Base-by-base conservation (phyloP, 2,797 vertebrate species). In the Champsocephalus gunnari region DNA sequence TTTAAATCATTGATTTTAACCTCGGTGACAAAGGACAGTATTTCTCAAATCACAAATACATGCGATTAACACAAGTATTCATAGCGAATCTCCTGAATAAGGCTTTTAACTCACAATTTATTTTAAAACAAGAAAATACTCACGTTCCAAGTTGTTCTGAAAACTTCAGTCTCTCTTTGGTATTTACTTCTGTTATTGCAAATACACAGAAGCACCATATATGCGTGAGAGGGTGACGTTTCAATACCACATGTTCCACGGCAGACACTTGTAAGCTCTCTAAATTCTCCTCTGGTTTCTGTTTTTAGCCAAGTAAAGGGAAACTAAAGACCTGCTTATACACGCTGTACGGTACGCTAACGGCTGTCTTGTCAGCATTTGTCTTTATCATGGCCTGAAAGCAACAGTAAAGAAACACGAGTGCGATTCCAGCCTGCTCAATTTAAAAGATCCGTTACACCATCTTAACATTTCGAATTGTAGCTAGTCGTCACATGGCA, bases 331-430 rank as follows among this genome's bases (percentile, higher is more conserved):
- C 38, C 41, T 38, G 45, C 56, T 58, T 44, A 38, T 64, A 50
- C 41, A 6, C 14, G 0, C 2, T 45, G 21, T 5, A 10, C 4
- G 7, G 45, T 4, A 12, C 4, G 7, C 58, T 6, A 12, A 10
- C 4, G 3, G 50, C n/a, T 45, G 24, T 68, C 12, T 32, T 54
- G 50, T 80, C 74, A 73, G 17, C 21, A 28, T 75, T 61, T 34
- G 43, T 67, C 17, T 58, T 50, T 12, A 24, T 51, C 17, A 7
- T 48, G 1, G 19, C 14, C 9, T 63, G 1, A 50, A 61, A 19
- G 63, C 0, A 0, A 14, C 32, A 4, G n/a, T 11, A 6, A 13
- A 51, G 5, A 10, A 45, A 34, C 53, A 38, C 3, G 28, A n/a
- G 11, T 9, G 4, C 7, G 9, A 17, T 24, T 38, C 11, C 47